These are phyloP conservation scores for Apodemus sylvaticus DNA, from an alignment of 2,113 vertebrate species.

Conservation along the genomic window DNA sequence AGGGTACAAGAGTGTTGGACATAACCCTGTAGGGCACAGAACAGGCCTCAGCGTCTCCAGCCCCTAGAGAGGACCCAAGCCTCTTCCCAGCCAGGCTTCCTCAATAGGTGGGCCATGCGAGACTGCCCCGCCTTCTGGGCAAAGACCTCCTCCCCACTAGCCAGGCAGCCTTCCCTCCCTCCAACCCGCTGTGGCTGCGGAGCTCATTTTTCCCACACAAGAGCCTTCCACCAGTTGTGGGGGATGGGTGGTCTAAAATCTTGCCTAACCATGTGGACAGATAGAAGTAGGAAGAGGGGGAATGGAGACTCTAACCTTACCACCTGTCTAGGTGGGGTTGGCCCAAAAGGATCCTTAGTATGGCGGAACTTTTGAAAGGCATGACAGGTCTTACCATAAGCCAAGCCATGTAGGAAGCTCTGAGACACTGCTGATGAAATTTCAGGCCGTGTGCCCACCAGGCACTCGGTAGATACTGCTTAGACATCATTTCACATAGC, in stretches of 20 bases:
- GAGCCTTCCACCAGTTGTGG: background rate
- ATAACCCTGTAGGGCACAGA: too few species aligned
- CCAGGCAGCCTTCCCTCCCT: too few species aligned
- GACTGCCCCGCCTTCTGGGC: too few species aligned
- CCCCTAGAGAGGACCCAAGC: too few species aligned
- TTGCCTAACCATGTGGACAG: background rate
- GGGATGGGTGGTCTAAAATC: background rate
- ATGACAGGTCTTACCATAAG: too few species aligned
- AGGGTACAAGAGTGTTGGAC: background rate
- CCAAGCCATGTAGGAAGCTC: background rate
- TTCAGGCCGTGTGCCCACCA: background rate
- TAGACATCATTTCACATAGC: rapidly evolving
- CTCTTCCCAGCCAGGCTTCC: too few species aligned
- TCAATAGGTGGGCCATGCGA: too few species aligned
- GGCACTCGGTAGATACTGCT: background rate
- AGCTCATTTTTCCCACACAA: too few species aligned
- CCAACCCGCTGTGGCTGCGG: too few species aligned
- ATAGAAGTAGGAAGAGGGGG: too few species aligned
- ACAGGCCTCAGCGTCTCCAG: too few species aligned
- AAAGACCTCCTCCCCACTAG: too few species aligned
- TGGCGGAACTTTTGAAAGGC: background rate
- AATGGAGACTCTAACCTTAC: background rate
- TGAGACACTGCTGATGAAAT: background rate
- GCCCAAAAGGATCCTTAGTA: background rate
- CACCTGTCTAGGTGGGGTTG: background rate